Percentiles rank a stretch among this genome's conserved stretches.
Evolutionary conservation across 2,888 invertebrate genomes (phyloP).

Genomic region (Drosophila pseudotalamancana): DNA sequence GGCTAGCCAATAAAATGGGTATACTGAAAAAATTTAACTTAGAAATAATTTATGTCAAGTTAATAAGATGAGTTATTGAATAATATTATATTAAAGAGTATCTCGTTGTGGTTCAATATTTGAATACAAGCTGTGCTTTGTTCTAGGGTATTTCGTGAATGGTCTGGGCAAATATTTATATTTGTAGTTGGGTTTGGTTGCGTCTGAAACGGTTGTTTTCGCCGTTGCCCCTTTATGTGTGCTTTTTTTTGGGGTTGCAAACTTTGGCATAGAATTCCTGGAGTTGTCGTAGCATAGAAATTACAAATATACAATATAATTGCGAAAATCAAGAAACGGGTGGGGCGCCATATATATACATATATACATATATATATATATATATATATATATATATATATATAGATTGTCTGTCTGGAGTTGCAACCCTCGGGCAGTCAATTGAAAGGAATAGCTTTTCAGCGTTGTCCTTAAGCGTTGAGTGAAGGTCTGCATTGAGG

Average conservation of each 20-base stretch:
- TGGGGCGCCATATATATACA: too few relatives aligned
- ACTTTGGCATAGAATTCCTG: conserved; percentile 69
- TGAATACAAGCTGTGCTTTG: fast-evolving
- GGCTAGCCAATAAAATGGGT: background rate
- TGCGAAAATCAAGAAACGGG: conserved; percentile 23
- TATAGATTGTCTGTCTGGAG: conserved; percentile 62
- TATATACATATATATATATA: too few relatives aligned
- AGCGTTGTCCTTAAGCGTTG: conserved; percentile 3
- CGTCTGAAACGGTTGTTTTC: conserved; percentile 43
- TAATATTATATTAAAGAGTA: too few relatives aligned
- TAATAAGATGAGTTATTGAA: too few relatives aligned
- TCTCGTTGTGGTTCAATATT: too few relatives aligned
- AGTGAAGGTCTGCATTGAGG: background rate
- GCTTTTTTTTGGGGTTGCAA: conserved; percentile 66
- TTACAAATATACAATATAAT: conserved; percentile 56
- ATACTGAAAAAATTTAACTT: background rate
- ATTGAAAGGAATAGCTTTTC: conserved; percentile 45
- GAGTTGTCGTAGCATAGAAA: conserved; percentile 66
- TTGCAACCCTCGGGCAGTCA: conserved; percentile 63
- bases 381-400: too few relatives aligned
- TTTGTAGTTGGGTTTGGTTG: conserved; percentile 13
- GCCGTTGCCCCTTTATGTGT: conserved; percentile 13
- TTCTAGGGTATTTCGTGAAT: background rate
- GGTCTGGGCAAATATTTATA: too few relatives aligned
- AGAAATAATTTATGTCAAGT: too few relatives aligned